Evolutionary conservation across 2,888 invertebrate species (phyloP).

Genomic region (Coenonympha arcania): DNA sequence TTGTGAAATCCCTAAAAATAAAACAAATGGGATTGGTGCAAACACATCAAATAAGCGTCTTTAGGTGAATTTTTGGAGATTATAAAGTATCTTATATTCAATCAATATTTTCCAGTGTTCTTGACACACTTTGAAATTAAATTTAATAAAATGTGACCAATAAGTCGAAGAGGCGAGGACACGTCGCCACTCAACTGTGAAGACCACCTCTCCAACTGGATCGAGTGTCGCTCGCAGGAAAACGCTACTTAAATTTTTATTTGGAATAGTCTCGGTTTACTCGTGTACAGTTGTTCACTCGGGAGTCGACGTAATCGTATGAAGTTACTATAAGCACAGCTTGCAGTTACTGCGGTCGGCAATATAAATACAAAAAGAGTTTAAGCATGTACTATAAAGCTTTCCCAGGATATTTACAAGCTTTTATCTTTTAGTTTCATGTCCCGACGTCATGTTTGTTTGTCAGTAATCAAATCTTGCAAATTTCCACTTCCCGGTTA

Average conservation of each 20-base stretch:
- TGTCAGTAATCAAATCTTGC: too few species aligned
- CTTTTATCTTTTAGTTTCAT: too few species aligned
- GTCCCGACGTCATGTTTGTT: too few species aligned
- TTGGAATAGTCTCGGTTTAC: slow-evolving; percentile 25
- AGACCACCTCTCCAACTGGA: slow-evolving; percentile 34
- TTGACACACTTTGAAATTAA: slow-evolving; percentile 7
- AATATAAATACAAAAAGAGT: background rate
- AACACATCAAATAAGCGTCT: too few species aligned
- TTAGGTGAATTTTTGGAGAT: too few species aligned
- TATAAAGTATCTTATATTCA: too few species aligned
- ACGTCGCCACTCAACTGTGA: slow-evolving; percentile 31
- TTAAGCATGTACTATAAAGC: too few species aligned
- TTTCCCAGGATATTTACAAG: too few species aligned
- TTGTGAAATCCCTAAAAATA: too few species aligned
- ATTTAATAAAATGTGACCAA: slow-evolving; percentile 2
- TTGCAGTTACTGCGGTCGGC: background rate
- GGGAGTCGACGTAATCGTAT: background rate
- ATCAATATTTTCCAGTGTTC: background rate
- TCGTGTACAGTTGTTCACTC: background rate
- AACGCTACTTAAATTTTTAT: slow-evolving; percentile 30
- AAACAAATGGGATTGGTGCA: too few species aligned
- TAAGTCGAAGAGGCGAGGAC: slow-evolving; percentile 33
- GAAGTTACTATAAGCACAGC: background rate
- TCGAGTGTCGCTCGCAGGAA: slow-evolving; percentile 33
- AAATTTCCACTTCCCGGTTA: too few species aligned